phyloP scores from a whole-genome alignment of 2,797 vertebrate species.

The Australoheros facetus region DNA sequence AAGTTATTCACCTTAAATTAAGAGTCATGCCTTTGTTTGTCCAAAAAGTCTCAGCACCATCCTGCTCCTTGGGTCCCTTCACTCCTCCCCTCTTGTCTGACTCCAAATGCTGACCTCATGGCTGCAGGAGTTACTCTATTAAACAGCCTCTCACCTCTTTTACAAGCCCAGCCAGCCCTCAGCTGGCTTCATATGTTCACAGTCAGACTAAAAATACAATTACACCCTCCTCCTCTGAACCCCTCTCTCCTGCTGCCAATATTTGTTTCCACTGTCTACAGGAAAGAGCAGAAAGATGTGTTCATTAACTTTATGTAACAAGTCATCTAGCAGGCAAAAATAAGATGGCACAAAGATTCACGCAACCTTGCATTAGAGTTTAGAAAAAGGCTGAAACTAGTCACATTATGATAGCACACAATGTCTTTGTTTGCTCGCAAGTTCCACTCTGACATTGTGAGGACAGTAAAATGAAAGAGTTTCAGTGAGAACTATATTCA shows the following conservation, averaged over 20 bases:
- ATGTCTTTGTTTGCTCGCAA: background rate
- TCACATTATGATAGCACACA: background rate
- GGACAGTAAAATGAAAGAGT: background rate
- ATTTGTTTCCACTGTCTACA: conserved; percentile 3
- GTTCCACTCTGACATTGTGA: background rate
- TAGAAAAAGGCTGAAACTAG: background rate
- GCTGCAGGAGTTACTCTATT: conserved; percentile 43
- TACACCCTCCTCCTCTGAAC: background rate
- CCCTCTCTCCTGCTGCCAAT: conserved; percentile 12
- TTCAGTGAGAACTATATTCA: background rate
- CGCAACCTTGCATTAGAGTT: background rate
- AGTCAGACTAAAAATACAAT: conserved; percentile 52
- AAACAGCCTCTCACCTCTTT: conserved; percentile 52
- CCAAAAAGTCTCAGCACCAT: background rate
- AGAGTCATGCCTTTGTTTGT: background rate
- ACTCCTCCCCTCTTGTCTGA: background rate
- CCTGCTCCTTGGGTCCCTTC: background rate
- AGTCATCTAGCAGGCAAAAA: background rate
- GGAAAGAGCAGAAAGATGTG: background rate
- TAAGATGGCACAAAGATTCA: background rate
- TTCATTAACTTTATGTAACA: background rate
- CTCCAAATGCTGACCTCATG: conserved; percentile 44
- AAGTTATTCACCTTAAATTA: background rate
- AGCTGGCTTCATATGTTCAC: conserved; percentile 43
- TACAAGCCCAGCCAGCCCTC: conserved; percentile 35